A percentile compares a stretch with the other conserved stretches of the same genome.
Conservation (phyloP, 1,140 invertebrate species). For the Aphelenchoides besseyi region DNA sequence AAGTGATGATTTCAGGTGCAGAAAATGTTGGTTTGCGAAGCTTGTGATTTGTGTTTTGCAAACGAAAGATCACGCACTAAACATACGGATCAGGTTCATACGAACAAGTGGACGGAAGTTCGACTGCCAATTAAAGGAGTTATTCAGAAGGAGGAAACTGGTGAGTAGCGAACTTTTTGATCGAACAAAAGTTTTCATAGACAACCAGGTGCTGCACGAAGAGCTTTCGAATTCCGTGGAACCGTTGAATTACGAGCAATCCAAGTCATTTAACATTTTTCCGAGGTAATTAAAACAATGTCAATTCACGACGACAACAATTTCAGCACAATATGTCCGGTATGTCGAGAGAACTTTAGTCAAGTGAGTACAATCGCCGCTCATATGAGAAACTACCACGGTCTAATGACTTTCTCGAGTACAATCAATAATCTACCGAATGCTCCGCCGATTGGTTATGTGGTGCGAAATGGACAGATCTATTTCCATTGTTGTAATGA, state of each 20-base stretch:
- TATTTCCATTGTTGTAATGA: background rate
- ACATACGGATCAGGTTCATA: background rate
- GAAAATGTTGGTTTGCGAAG: background rate
- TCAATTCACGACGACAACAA: too few relatives aligned
- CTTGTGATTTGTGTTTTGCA: background rate
- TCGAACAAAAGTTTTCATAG: too few relatives aligned
- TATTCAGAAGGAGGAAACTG: too few relatives aligned
- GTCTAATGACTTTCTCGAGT: background rate
- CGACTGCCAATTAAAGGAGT: background rate
- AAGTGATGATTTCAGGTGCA: background rate
- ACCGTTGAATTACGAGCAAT: too few relatives aligned
- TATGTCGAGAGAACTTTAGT: background rate
- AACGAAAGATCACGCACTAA: background rate
- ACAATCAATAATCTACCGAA: background rate
- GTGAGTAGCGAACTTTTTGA: too few relatives aligned
- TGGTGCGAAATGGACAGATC: background rate
- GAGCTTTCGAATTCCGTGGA: too few relatives aligned
- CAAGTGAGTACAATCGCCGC: conserved; percentile 4
- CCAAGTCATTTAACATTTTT: too few relatives aligned
- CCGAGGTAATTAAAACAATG: too few relatives aligned
- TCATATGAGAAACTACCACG: background rate
- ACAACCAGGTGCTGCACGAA: too few relatives aligned
- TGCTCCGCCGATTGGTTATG: background rate
- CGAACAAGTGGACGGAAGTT: background rate
- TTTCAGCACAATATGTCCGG: conserved; percentile 12